Evolutionary conservation across 2,888 invertebrate species (phyloP), one percentile per base, ranked within the genome.

Genomic region (Saturnia japonica): DNA sequence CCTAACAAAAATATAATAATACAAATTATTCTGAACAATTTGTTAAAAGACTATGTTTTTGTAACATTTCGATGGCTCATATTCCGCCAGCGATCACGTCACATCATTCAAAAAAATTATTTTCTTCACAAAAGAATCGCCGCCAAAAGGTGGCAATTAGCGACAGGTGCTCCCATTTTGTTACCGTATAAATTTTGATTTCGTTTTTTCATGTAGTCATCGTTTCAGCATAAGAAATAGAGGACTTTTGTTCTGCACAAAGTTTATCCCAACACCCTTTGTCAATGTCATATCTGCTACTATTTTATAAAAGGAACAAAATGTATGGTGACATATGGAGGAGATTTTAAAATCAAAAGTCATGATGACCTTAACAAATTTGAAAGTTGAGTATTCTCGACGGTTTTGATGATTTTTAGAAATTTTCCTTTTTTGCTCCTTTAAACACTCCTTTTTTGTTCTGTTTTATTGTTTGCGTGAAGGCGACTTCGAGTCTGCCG

Each of bases 61-160:
- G 54, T 54, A 28, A 3, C 2, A 28, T 60, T 64, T 64, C n/a
- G 3, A 64, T 64, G 64, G 40, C 67, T 70, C 70, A 67, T 67
- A 67, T 67, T 66, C 25, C 12, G 54, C 54, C 54, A 66, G 67
- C n/a, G 54, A 51, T 54, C 45, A 69, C 71, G 69, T 69, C 71
- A 69, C 67, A 71, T 71, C 57, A 69, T 62, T 67, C 51, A 67
- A 68, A 74, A 70, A 73, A 73, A 78, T 83, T 84, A 82, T 85
- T 82, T 81, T 78, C 81, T 77, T 54, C 54, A 85, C 82, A 84
- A 84, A 88, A 89, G 89, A 83, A 82, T 69, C 80, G 84, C 92
- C 93, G 93, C 90, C 92, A 88, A 91, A 92, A 91, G 91, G 89
- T 92, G 92, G 93, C 90, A 93, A 93, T 93, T 93, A 93, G 91